Base-by-base conservation (phyloP, 2,113 vertebrate species). In the Tachycineta bicolor region DNA sequence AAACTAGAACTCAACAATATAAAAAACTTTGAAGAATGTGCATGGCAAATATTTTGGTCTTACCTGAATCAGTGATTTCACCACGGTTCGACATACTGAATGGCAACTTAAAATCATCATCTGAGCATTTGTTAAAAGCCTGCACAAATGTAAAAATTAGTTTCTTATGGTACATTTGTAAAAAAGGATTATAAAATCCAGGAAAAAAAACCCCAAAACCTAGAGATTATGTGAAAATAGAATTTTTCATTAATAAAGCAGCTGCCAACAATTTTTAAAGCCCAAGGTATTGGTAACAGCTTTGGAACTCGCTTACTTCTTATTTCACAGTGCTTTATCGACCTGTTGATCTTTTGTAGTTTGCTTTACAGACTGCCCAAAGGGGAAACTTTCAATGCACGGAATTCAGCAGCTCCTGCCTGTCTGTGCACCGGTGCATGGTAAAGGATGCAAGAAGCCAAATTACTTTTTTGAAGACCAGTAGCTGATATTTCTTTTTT, bases 51-150 rank as follows among this genome's bases (percentile, higher is more conserved):
- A 41, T 76, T 84, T 83, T 15, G 64, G 29, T 90, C 96, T 92
- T 96, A 98, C 98, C 97, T 96, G 94, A 91, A 93, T 96, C 91
- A 69, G 90, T 75, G 87, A 91, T 93, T 95, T 97, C 93, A 7
- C 53, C 75, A 85, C 7, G 79, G 94, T 94, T 97, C 2, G 74
- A 76, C 70, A 68, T 44, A 77, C 47, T 37, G 79, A 97, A 97
- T 8, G 96, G 92, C 84, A 97, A 92, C 85, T 83, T 95, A 83
- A 97, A 97, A 81, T 95, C 94, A 83, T 97, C 97, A 95, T 96
- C 95, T 64, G 60, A 63, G 87, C 86, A 87, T 60, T 94, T 98
- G 95, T 59, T 97, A 96, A 97, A 97, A 96, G 33, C 94, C 98
- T 98, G 93, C 49, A 95, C 25, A 86, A 56, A 91, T 93, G 67